Evolutionary conservation across 2,797 vertebrate genomes (phyloP).

Genomic region (Threskiornis aethiopicus): DNA sequence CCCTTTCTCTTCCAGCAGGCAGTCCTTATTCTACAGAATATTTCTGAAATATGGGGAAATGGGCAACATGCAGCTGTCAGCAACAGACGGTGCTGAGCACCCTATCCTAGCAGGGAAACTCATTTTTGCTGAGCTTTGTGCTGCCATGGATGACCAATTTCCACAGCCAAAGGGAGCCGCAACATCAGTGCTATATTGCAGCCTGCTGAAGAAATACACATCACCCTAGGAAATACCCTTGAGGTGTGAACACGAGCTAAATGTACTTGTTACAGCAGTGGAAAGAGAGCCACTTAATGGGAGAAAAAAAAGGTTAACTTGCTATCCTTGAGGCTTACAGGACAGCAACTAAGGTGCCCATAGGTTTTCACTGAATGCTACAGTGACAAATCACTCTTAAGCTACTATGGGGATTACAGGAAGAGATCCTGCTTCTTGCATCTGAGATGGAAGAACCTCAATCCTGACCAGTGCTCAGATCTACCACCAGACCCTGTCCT

Average conservation of each 20-base stretch:
- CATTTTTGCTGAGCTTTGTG: neutral
- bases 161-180: neutral
- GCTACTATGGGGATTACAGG: neutral
- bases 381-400: neutral
- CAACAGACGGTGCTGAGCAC: neutral
- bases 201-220: neutral
- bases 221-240: neutral
- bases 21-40: neutral
- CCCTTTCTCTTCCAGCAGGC: neutral
- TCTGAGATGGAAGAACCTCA: neutral
- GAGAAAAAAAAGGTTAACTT: neutral
- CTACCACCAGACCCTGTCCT: neutral
- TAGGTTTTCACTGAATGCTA: neutral
- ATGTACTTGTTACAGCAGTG: neutral
- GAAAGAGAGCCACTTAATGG: neutral
- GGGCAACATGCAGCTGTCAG: neutral
- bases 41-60: neutral
- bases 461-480: neutral
- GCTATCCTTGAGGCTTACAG: neutral
- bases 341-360: neutral
- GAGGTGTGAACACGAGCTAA: neutral
- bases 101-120: neutral
- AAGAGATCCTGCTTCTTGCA: neutral
- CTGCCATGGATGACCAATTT: neutral
- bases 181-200: neutral